phyloP scores from a whole-genome alignment of 2,888 invertebrate genomes.

The Agrilus biguttatus region DNA sequence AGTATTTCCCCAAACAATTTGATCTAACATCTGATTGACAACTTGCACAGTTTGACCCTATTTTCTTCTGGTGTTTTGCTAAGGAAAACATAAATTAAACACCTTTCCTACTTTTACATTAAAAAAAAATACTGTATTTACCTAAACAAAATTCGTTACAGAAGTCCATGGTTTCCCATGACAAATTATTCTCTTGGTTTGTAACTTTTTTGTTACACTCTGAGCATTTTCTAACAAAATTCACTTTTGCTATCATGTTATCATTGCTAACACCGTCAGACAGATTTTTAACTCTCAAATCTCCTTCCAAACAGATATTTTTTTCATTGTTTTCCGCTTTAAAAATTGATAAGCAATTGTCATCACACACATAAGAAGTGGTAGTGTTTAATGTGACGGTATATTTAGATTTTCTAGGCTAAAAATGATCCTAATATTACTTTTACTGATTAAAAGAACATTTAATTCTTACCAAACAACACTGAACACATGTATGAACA shows the following conservation, averaged over 20 bases:
- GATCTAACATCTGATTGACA: constrained; percentile 65
- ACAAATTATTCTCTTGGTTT: constrained; percentile 48
- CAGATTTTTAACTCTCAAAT: constrained; percentile 25
- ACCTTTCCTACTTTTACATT: not conserved
- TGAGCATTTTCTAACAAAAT: constrained; percentile 22
- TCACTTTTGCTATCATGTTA: constrained; percentile 9
- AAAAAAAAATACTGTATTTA: constrained; percentile 11
- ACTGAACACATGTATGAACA: constrained; percentile 34
- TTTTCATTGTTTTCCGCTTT: constrained; percentile 30
- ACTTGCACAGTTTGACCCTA: constrained; percentile 65
- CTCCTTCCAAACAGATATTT: constrained; percentile 20
- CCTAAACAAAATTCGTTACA: constrained; percentile 80
- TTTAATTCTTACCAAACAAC: constrained; percentile 24
- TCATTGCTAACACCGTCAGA: constrained; percentile 7
- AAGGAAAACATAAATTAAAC: constrained; percentile 9
- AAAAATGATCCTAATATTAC: constrained; percentile 8
- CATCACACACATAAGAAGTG: constrained; percentile 37
- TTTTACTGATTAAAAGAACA: not conserved
- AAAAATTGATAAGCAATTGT: constrained; percentile 38
- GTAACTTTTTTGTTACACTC: constrained; percentile 38
- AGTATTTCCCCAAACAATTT: constrained; percentile 78
- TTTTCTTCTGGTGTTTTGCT: constrained; percentile 56
- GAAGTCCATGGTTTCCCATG: constrained; percentile 91
- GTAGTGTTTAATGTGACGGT: constrained; percentile 32
- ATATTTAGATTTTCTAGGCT: constrained; percentile 32